Percentiles rank a stretch among this genome's conserved stretches.
Evolutionary conservation across 2,113 vertebrate genomes (phyloP).

Genomic region (Romanogobio albipinnatus): DNA sequence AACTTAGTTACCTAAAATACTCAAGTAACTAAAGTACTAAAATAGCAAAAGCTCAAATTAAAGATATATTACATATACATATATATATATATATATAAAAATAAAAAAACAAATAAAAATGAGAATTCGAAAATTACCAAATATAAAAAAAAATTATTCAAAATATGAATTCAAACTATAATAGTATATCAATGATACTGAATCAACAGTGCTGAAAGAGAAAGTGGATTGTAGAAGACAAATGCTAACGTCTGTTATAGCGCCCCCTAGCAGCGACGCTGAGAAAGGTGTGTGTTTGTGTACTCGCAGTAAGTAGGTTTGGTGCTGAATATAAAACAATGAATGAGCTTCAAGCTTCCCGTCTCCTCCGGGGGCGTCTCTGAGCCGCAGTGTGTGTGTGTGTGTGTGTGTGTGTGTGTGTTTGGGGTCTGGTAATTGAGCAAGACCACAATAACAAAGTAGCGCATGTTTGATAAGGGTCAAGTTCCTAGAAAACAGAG

Average conservation of each 20-base stretch:
- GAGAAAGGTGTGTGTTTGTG: neutral
- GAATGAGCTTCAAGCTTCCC: slow-evolving; percentile 8
- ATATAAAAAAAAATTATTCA: too few relatives aligned
- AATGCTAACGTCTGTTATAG: neutral
- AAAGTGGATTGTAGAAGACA: neutral
- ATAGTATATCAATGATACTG: too few relatives aligned
- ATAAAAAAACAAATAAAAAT: too few relatives aligned
- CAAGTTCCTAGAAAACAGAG: slow-evolving; percentile 50
- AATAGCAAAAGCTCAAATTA: too few relatives aligned
- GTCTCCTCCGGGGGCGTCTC: neutral
- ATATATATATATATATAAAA: too few relatives aligned
- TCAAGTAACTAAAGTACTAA: too few relatives aligned
- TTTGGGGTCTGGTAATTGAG: slow-evolving; percentile 40
- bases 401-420: slow-evolving; percentile 12
- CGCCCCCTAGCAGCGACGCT: too few relatives aligned
- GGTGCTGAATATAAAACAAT: neutral
- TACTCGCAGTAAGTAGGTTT: neutral
- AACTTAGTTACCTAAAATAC: too few relatives aligned
- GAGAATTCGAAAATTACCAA: too few relatives aligned
- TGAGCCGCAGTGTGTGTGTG: slow-evolving; percentile 7
- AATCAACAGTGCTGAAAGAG: too few relatives aligned
- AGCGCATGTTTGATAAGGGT: slow-evolving; percentile 49
- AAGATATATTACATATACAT: too few relatives aligned
- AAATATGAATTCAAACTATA: too few relatives aligned
- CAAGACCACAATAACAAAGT: slow-evolving; percentile 48